phyloP scores from a whole-genome alignment of 2,797 vertebrate species.

The Erpetoichthys calabaricus region DNA sequence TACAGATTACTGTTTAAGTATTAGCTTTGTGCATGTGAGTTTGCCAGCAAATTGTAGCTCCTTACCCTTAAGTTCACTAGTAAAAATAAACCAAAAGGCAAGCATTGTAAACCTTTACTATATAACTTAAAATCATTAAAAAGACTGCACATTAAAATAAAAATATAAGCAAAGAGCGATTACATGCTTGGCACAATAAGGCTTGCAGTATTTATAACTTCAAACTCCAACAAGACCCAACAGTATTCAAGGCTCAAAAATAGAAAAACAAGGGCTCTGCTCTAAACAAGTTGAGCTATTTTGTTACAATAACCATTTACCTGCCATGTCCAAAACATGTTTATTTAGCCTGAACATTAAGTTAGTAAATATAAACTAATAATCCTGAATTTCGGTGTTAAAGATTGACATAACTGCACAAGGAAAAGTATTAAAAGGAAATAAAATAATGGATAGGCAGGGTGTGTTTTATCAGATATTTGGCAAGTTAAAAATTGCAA shows the following conservation, averaged over 20 bases:
- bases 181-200: not conserved
- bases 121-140: slow-evolving; percentile 30
- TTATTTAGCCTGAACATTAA: too few species aligned
- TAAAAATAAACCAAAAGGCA: slow-evolving; percentile 17
- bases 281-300: too few species aligned
- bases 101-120: slow-evolving; percentile 31
- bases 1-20: slow-evolving; percentile 5
- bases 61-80: slow-evolving; percentile 17
- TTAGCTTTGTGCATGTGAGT: slow-evolving; percentile 8
- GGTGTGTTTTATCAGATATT: too few species aligned
- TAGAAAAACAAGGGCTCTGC: slow-evolving; percentile 2
- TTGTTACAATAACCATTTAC: too few species aligned
- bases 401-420: too few species aligned
- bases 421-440: too few species aligned
- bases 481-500: too few species aligned
- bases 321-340: too few species aligned
- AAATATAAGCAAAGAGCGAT: slow-evolving; percentile 6
- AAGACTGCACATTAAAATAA: slow-evolving; percentile 1
- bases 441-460: not conserved
- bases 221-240: not conserved
- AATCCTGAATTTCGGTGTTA: too few species aligned
- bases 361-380: too few species aligned
- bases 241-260: not conserved
- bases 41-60: not conserved
- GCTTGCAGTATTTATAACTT: not conserved